Conservation (phyloP, 2,888 invertebrate genomes). For the Mimachlamys varia region DNA sequence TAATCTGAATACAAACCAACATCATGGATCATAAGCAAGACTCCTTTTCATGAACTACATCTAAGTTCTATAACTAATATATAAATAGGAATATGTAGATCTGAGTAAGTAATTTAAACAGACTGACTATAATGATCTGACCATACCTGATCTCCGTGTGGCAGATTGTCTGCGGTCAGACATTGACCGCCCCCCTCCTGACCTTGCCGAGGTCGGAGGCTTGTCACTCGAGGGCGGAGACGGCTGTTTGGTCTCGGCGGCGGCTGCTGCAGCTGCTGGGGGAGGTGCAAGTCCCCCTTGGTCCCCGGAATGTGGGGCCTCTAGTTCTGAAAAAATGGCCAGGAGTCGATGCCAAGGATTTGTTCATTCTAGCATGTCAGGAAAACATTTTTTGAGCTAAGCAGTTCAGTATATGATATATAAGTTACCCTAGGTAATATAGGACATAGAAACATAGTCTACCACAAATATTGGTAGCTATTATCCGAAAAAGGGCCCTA, state of each 20-base stretch:
- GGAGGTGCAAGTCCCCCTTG: slow-evolving; percentile 67
- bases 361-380: background rate
- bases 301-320: slow-evolving; percentile 53
- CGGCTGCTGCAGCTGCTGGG: slow-evolving; percentile 51
- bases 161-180: slow-evolving; percentile 63
- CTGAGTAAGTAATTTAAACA: background rate
- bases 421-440: too few species aligned
- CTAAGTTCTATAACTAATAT: too few species aligned
- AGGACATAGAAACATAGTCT: too few species aligned
- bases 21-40: too few species aligned
- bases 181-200: slow-evolving; percentile 62
- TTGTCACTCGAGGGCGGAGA: slow-evolving; percentile 67
- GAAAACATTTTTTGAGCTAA: too few species aligned
- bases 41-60: too few species aligned
- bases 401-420: too few species aligned
- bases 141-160: slow-evolving; percentile 60
- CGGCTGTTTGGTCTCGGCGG: slow-evolving; percentile 64
- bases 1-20: too few species aligned
- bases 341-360: background rate
- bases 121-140: background rate
- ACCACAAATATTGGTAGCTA: too few species aligned
- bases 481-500: too few species aligned
- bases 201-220: slow-evolving; percentile 66
- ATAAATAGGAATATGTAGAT: background rate
- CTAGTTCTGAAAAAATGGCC: slow-evolving; percentile 36